Evolutionary conservation across 2,888 invertebrate genomes (phyloP).

Genomic region (Cybosia mesomella): DNA sequence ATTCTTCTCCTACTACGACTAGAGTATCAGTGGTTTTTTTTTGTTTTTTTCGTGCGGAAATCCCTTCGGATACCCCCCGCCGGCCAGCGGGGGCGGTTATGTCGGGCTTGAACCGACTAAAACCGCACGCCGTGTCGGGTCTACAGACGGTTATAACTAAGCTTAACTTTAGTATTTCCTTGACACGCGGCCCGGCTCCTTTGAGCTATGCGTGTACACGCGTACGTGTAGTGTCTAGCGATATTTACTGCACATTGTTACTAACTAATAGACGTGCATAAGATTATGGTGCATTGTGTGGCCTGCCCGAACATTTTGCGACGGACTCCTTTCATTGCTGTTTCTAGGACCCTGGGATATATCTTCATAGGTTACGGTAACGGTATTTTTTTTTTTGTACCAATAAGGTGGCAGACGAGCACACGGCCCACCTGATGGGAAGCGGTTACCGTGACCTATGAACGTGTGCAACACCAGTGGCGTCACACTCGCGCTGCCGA

Average conservation of each 20-base stretch:
- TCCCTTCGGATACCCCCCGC: too few relatives aligned
- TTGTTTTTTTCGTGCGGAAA: too few relatives aligned
- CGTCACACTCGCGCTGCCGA: too few relatives aligned
- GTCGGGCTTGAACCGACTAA: too few relatives aligned
- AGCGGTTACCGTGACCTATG: too few relatives aligned
- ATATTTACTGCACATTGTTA: conserved; percentile 49
- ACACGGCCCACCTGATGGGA: too few relatives aligned
- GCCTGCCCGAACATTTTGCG: not conserved
- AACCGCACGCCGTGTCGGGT: too few relatives aligned
- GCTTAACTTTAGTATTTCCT: conserved; percentile 43
- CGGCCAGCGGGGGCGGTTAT: too few relatives aligned
- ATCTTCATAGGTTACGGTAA: not conserved
- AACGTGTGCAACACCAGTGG: too few relatives aligned
- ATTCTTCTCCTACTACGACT: too few relatives aligned
- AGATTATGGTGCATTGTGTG: conserved; percentile 31
- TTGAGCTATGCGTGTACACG: conserved; percentile 34
- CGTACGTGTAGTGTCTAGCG: conserved; percentile 16
- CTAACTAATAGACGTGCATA: conserved; percentile 34
- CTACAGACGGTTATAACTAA: conserved; percentile 15
- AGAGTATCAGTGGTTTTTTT: too few relatives aligned
- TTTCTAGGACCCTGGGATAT: not conserved
- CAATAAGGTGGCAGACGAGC: too few relatives aligned
- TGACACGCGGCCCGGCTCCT: conserved; percentile 47
- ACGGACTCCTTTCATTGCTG: not conserved
- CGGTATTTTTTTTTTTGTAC: not conserved